Percentiles rank a stretch among this genome's conserved stretches.
Evolutionary conservation across 1,140 invertebrate species (phyloP).

Genomic region (Pseudachorutes palmiensis): DNA sequence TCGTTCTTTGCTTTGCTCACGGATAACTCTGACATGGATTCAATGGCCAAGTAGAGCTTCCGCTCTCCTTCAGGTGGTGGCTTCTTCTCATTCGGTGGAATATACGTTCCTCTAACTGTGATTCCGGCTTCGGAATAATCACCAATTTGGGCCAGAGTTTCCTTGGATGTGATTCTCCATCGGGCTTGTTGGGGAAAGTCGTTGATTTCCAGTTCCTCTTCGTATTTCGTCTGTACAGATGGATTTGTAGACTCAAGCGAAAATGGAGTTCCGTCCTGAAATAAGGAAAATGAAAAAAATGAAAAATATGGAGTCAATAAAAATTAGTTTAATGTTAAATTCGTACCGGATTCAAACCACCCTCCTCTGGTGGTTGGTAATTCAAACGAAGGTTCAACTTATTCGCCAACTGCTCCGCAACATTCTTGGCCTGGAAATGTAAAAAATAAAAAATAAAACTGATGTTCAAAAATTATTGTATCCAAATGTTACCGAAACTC

Average conservation of each 20-base stretch:
- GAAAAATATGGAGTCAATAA: conserved; percentile 11
- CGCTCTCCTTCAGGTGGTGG: conserved; percentile 88
- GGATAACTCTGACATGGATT: conserved; percentile 92
- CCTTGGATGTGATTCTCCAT: conserved; percentile 97
- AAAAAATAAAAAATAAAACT: conserved; percentile 20
- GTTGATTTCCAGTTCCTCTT: conserved; percentile 98
- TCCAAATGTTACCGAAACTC: conserved; percentile 63
- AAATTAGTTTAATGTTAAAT: neutral
- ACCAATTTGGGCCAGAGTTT: conserved; percentile 93
- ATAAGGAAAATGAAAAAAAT: conserved; percentile 46
- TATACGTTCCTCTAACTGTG: conserved; percentile 95
- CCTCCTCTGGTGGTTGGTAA: conserved; percentile 83
- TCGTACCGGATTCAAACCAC: conserved; percentile 42
- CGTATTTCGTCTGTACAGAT: conserved; percentile 62
- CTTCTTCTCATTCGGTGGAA: conserved; percentile 53
- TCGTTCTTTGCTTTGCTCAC: conserved; percentile 97
- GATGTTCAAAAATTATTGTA: too few relatives aligned
- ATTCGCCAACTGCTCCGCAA: conserved; percentile 87
- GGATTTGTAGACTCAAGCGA: conserved; percentile 38
- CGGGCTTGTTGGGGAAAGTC: conserved; percentile 98
- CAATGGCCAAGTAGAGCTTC: conserved; percentile 96
- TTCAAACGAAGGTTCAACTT: conserved; percentile 95
- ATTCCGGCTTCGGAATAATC: conserved; percentile 99
- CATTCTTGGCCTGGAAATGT: conserved; percentile 64
- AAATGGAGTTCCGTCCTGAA: conserved; percentile 30